Base-by-base conservation (phyloP, 2,113 vertebrate genomes). In the human region DNA sequence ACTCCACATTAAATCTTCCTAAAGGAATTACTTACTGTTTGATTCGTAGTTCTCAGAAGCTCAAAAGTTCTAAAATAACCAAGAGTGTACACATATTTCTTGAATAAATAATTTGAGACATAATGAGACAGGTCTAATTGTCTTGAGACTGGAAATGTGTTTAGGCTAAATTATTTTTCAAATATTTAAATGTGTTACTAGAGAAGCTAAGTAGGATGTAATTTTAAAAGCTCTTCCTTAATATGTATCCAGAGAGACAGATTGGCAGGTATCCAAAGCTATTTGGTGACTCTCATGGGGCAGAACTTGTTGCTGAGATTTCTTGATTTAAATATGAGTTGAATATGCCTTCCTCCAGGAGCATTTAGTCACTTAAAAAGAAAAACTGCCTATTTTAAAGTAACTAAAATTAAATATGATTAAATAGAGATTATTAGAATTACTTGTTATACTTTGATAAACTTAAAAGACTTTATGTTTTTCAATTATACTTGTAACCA, bases 121-220 rank as follows among this genome's bases (percentile, higher is more conserved):
- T 43, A 70, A 23, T 57, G 38, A 80, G 23, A 4, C 38, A 59
- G 11, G 18, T 93, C 82, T 93, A 79, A 95, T 85, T 82, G 11
- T 64, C n/a, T 86, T 80, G 68, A 75, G 10, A 35, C 2, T 8
- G 64, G 38, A 79, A 87, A 30, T 86, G 66, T 78, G 89, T 97
- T 93, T 92, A 59, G 22, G 72, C 2, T 35, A 76, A 76, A 83
- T 23, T 82, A 30, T 57, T 73, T 89, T 80, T 6, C 2, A 95
- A 90, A 64, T 75, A 40, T 61, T 96, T 79, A 82, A 90, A 50
- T 89, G 85, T 94, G 8, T 91, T 96, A 80, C n/a, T 68, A 43
- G 50, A 90, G 64, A 48, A 76, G 45, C 75, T 25, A 92, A 90
- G n/a, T 20, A 48, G 10, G 4, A 84, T 78, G 8, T 48, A 73